Base-by-base conservation (phyloP, 2,113 vertebrate species). In the Eulemur macaco region DNA sequence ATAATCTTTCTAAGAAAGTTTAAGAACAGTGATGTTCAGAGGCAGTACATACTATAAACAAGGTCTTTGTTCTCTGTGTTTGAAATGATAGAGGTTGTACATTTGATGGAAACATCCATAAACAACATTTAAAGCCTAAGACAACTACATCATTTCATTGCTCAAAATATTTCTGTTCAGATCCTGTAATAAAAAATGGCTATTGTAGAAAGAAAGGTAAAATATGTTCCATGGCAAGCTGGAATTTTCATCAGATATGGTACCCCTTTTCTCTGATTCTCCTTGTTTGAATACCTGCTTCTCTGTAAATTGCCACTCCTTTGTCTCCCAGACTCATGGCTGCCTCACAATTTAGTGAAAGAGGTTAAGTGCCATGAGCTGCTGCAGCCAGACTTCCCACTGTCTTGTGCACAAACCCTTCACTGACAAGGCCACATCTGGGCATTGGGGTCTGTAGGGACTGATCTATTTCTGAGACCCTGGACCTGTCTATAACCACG, bases 61-160 rank as follows among this genome's bases (percentile, higher is more conserved):
- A 91, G 77, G 37, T 81, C 69, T 88, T 76, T 64, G 15, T 4
- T 58, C 64, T 93, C 66, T 74, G 66, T 84, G 69, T 90, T 95
- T 50, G 47, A 92, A 84, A 69, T 56, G 84, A 78, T 27, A 93
- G 73, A 91, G 60, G 39, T 78, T 77, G 60, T 60, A 47, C n/a
- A 17, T 86, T 91, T 95, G 74, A 37, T 34, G 76, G 56, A 39
- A 93, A 95, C 11, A 93, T 64, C 96, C 68, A 69, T 29, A 80
- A 89, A 88, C 50, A 89, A 74, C 21, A 86, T 42, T 76, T 74
- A 60, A 89, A 92, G 63, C 20, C 69, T 39, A 37, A 74, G 66
- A 78, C 47, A 95, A 88, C 15, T 39, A 3, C 6, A 77, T 34
- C 42, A 4, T 69, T 71, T 69, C 39, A 77, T 42, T 71, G 58